phyloP scores from a whole-genome alignment of 1,140 invertebrate genomes.

The Halesus radiatus region DNA sequence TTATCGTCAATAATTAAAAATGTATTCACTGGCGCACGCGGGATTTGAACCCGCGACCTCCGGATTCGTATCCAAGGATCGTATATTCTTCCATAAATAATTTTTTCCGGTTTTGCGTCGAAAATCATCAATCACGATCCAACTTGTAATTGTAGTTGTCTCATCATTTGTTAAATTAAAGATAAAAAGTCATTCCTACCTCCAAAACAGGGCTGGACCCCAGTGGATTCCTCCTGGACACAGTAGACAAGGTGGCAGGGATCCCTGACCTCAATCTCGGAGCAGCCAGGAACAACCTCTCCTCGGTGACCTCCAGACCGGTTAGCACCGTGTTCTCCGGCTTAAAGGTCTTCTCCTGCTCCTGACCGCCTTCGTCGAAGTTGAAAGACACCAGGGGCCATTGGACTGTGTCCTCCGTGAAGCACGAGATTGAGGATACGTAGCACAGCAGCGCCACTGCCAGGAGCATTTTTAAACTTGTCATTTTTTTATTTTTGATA shows the following conservation, averaged over 20 bases:
- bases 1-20: too few relatives aligned
- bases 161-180: too few relatives aligned
- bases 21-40: too few relatives aligned
- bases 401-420: constrained; percentile 77
- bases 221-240: constrained; percentile 73
- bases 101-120: too few relatives aligned
- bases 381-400: constrained; percentile 81
- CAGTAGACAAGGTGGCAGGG: constrained; percentile 78
- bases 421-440: constrained; percentile 57
- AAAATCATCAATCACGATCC: too few relatives aligned
- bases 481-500: constrained; percentile 28
- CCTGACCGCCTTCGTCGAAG: constrained; percentile 72
- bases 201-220: constrained; percentile 78
- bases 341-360: constrained; percentile 72
- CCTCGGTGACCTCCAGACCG: constrained; percentile 78
- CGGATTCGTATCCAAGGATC: too few relatives aligned
- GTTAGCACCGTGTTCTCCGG: constrained; percentile 82
- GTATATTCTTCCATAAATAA: too few relatives aligned
- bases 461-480: constrained; percentile 6
- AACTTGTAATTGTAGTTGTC: too few relatives aligned
- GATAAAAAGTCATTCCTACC: too few relatives aligned
- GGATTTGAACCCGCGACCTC: too few relatives aligned
- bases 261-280: constrained; percentile 81
- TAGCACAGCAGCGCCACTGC: constrained; percentile 8
- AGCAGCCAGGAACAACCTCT: constrained; percentile 80